These are phyloP conservation scores for Poecilia velifera DNA, from an alignment of 2,797 vertebrate genomes.

Conservation along the genomic window DNA sequence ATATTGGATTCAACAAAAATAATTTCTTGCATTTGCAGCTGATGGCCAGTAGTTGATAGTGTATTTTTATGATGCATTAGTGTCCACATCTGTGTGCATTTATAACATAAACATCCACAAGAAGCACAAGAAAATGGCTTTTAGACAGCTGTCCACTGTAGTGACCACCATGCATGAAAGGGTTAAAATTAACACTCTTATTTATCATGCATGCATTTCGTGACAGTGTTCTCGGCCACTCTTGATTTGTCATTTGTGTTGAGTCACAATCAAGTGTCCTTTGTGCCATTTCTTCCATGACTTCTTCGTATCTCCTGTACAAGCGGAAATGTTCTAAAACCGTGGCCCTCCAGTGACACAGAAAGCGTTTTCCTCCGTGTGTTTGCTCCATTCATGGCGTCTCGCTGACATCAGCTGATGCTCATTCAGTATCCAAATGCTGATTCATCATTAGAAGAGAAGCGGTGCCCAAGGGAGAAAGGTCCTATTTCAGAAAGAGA, in stretches of 20 bases:
- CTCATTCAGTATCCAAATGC: conserved; percentile 36
- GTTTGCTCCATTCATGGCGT: conserved; percentile 8
- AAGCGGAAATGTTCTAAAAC: background rate
- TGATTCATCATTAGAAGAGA: conserved; percentile 54
- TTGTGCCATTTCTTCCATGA: background rate
- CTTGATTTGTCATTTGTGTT: too few species aligned
- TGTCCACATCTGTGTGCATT: too few species aligned
- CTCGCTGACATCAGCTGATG: conserved; percentile 43
- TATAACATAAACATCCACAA: too few species aligned
- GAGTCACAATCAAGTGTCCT: too few species aligned
- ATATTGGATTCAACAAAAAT: too few species aligned
- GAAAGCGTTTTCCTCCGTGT: background rate
- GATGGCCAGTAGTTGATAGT: too few species aligned
- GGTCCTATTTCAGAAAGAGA: conserved; percentile 17
- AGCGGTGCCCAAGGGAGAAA: background rate
- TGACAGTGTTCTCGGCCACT: background rate
- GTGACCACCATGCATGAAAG: too few species aligned
- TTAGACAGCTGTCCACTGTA: too few species aligned
- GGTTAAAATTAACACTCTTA: background rate
- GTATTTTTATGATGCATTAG: too few species aligned
- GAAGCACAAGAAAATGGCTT: too few species aligned
- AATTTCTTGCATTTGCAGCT: too few species aligned
- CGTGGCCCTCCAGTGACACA: background rate
- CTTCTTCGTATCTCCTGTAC: background rate
- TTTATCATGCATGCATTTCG: background rate